These are phyloP conservation scores for Pinctada fucata DNA, from an alignment of 2,888 invertebrate genomes.

Conservation along the genomic window DNA sequence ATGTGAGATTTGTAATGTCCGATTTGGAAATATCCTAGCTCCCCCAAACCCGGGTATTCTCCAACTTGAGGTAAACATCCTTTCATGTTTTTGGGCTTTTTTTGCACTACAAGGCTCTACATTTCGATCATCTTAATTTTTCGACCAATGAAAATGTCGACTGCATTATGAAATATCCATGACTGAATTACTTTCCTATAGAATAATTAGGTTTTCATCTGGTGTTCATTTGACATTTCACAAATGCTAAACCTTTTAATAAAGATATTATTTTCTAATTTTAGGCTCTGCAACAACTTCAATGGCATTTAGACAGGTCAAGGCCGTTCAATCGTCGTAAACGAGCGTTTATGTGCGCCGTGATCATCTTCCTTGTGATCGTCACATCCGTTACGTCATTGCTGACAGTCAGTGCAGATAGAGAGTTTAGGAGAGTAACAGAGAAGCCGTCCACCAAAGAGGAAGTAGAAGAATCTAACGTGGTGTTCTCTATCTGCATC, in stretches of 20 bases:
- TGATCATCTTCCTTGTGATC: constrained; percentile 51
- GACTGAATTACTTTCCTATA: too few species aligned
- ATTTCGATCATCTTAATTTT: neutral
- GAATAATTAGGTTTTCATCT: too few species aligned
- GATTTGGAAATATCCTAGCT: constrained; percentile 47
- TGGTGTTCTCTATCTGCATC: constrained; percentile 57
- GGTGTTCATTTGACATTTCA: too few species aligned
- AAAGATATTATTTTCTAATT: constrained; percentile 4
- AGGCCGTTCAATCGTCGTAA: constrained; percentile 51
- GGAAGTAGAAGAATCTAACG: constrained; percentile 46
- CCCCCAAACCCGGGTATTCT: constrained; percentile 32
- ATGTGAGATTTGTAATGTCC: constrained; percentile 57
- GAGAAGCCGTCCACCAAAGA: constrained; percentile 46
- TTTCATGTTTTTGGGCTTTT: neutral
- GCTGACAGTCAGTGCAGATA: constrained; percentile 53
- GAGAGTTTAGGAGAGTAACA: constrained; percentile 47
- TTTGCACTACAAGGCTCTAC: neutral
- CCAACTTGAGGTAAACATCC: constrained; percentile 45
- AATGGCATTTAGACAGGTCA: constrained; percentile 47
- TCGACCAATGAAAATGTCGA: too few species aligned
- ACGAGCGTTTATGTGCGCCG: constrained; percentile 48
- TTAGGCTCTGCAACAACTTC: constrained; percentile 49
- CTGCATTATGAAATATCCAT: too few species aligned
- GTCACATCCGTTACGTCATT: constrained; percentile 52
- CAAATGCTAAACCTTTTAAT: too few species aligned